Conservation (phyloP, 2,888 invertebrate species). For the Drosophila multiciliata region DNA sequence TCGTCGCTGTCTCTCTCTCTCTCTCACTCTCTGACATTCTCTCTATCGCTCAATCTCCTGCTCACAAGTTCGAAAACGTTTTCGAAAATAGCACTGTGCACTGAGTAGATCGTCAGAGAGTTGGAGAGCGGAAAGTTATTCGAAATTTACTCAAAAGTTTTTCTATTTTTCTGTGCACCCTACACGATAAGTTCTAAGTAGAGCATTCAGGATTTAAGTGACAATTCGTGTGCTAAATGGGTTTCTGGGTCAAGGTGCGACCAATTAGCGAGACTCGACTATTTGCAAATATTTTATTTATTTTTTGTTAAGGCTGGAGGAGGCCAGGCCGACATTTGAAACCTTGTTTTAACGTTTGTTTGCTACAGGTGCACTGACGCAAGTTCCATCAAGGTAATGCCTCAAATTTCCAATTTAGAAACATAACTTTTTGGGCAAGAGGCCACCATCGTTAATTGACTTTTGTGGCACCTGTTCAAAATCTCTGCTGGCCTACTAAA, state of each 20-base stretch:
- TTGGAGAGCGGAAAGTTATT: slow-evolving; percentile 20
- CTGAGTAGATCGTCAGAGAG: slow-evolving; percentile 9
- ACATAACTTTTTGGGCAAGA: neutral
- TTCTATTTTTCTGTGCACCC: slow-evolving; percentile 55
- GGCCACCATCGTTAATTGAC: slow-evolving; percentile 12
- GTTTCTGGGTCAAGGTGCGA: slow-evolving; percentile 71
- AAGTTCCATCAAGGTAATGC: slow-evolving; percentile 36
- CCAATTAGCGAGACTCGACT: slow-evolving; percentile 46
- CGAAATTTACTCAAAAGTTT: slow-evolving; percentile 66
- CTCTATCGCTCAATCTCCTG: neutral
- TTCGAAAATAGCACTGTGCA: slow-evolving; percentile 58
- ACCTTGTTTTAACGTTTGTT: slow-evolving; percentile 2
- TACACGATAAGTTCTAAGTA: slow-evolving; percentile 32
- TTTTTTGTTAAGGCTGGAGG: slow-evolving; percentile 2
- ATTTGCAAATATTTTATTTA: slow-evolving; percentile 14
- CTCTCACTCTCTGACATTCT: neutral
- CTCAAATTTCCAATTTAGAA: slow-evolving; percentile 6
- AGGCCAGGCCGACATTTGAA: slow-evolving; percentile 21
- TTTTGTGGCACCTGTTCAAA: neutral
- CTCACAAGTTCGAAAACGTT: slow-evolving; percentile 30
- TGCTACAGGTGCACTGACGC: slow-evolving; percentile 33
- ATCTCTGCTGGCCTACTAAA: neutral
- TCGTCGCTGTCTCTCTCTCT: neutral
- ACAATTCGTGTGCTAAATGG: slow-evolving; percentile 42
- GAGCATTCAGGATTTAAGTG: slow-evolving; percentile 42